Conservation (phyloP, 23 tunicate genomes). For the Ciona savignyi region DNA sequence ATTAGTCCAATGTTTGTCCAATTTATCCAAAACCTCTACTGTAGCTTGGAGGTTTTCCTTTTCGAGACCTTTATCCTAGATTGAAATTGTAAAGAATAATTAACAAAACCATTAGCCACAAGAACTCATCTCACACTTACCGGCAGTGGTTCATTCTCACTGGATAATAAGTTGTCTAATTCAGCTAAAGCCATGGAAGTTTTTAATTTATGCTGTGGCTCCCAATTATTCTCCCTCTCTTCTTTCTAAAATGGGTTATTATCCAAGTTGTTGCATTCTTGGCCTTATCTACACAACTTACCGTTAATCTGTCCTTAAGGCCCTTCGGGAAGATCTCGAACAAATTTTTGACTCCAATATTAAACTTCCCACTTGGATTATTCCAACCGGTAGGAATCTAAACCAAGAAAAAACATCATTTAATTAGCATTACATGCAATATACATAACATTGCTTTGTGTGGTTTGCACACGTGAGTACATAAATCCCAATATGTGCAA, state of each 20-base stretch:
- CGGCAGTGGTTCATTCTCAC: not conserved
- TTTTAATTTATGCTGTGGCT: not conserved
- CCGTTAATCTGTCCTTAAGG: conserved; percentile 61
- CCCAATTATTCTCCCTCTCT: not conserved
- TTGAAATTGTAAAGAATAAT: no score
- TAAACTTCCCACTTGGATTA: conserved; percentile 67
- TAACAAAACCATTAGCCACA: no score
- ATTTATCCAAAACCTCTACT: conserved; percentile 62
- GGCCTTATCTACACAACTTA: not conserved
- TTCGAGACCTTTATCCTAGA: conserved; percentile 49
- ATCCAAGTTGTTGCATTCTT: not conserved
- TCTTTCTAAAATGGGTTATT: not conserved
- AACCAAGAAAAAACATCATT: conserved; percentile 4
- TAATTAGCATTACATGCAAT: no score
- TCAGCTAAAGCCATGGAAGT: not conserved
- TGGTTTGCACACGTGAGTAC: no score
- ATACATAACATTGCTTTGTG: no score
- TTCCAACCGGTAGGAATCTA: conserved; percentile 79
- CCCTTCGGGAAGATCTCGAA: conserved; percentile 60
- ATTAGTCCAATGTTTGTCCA: conserved; percentile 69
- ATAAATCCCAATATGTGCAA: no score
- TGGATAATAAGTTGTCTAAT: not conserved
- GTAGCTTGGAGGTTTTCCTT: conserved; percentile 56
- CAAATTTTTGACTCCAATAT: conserved; percentile 72
- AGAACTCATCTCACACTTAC: not conserved